Evolutionary conservation across 1,140 invertebrate genomes (phyloP).

Genomic region (Drosophila trapezifrons): DNA sequence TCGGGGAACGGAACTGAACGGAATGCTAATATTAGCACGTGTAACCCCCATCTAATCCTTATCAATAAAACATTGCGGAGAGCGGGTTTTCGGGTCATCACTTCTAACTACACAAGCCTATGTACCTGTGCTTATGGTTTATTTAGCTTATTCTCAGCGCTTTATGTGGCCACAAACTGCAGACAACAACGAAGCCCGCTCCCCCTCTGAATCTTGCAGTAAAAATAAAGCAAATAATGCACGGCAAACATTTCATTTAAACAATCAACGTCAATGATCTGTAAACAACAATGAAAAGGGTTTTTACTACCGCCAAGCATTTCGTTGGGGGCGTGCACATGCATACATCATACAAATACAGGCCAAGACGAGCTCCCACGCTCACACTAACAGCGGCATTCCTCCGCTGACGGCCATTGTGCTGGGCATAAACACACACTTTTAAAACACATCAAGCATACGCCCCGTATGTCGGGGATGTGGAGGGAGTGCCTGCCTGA

Average conservation of each 20-base stretch:
- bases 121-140: constrained; percentile 45
- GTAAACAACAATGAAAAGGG: constrained; percentile 82
- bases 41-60: constrained; percentile 40
- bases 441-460: constrained; percentile 80
- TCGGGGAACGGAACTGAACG: background rate
- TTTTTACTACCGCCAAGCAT: constrained; percentile 50
- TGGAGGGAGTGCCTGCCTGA: background rate
- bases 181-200: constrained; percentile 15
- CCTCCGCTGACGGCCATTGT: constrained; percentile 53
- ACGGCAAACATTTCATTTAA: constrained; percentile 82
- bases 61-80: constrained; percentile 75
- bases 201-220: constrained; percentile 40
- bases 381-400: constrained; percentile 26
- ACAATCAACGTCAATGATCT: constrained; percentile 83
- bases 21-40: constrained; percentile 40
- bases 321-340: constrained; percentile 68
- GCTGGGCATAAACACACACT: constrained; percentile 77
- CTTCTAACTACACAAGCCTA: constrained; percentile 20
- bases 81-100: constrained; percentile 47
- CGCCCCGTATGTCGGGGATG: constrained; percentile 48
- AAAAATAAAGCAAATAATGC: constrained; percentile 77
- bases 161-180: constrained; percentile 65
- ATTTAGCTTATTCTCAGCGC: constrained; percentile 63
- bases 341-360: constrained; percentile 64
- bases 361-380: constrained; percentile 15